Evolutionary conservation across 1,140 invertebrate genomes (phyloP).

Genomic region (Danaus plexippus): DNA sequence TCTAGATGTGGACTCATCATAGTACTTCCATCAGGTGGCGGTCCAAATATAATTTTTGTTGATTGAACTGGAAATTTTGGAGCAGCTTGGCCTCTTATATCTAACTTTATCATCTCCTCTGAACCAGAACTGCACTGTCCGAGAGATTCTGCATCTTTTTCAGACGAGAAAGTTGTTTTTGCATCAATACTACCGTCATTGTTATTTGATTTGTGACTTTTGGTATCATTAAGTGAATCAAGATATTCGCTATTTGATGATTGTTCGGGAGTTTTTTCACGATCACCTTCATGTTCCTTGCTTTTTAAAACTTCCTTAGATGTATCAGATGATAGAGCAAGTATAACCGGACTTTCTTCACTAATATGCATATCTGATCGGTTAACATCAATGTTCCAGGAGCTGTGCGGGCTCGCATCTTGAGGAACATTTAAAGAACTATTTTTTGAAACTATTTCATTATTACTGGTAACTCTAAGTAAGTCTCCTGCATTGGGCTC

Average conservation of each 20-base stretch:
- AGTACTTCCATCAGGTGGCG: constrained; percentile 46
- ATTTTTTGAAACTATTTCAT: constrained; percentile 29
- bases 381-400: constrained; percentile 46
- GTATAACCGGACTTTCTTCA: constrained; percentile 56
- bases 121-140: constrained; percentile 46
- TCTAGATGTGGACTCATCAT: constrained; percentile 38
- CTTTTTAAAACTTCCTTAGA: constrained; percentile 39
- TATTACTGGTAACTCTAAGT: constrained; percentile 23
- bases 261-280: constrained; percentile 26
- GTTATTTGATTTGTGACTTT: constrained; percentile 26
- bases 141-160: constrained; percentile 20
- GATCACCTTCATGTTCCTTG: constrained; percentile 23
- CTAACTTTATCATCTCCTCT: constrained; percentile 67
- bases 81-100: constrained; percentile 61
- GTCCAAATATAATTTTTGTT: constrained; percentile 62
- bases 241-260: constrained; percentile 48
- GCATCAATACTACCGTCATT: constrained; percentile 20
- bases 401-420: constrained; percentile 39
- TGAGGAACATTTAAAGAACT: constrained; percentile 33
- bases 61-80: constrained; percentile 46
- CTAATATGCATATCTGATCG: constrained; percentile 46
- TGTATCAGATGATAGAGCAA: constrained; percentile 47
- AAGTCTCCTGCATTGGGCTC: constrained; percentile 27
- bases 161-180: constrained; percentile 18
- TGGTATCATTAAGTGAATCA: constrained; percentile 54